Percentiles rank a stretch among this genome's conserved stretches.
These are phyloP conservation scores for Cryptomyrus ogoouensis DNA, from an alignment of 2,113 vertebrate species.

Conservation along the genomic window DNA sequence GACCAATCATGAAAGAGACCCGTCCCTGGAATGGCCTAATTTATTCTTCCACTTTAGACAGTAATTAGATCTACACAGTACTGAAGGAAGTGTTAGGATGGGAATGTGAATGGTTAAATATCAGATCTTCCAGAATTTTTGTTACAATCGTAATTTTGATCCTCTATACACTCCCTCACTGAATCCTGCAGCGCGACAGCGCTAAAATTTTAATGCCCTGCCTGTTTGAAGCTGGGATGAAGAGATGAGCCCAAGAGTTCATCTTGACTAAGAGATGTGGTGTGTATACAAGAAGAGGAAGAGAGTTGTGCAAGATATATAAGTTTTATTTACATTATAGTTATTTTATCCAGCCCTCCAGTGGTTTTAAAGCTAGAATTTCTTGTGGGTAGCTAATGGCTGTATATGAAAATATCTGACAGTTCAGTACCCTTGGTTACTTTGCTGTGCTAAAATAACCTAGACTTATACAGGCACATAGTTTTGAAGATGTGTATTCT, in stretches of 20 bases:
- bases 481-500: neutral
- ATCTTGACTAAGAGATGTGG: slow-evolving; percentile 16
- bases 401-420: slow-evolving; percentile 14
- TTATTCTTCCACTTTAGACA: slow-evolving; percentile 2
- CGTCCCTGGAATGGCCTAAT: neutral
- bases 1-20: slow-evolving; percentile 9
- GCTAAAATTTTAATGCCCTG: slow-evolving; percentile 26
- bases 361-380: neutral
- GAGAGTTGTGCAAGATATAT: neutral
- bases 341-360: slow-evolving; percentile 1
- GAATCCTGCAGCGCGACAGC: slow-evolving; percentile 25
- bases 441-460: slow-evolving; percentile 16
- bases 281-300: neutral
- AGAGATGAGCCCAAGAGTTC: slow-evolving; percentile 20
- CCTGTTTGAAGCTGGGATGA: slow-evolving; percentile 27
- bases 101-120: slow-evolving; percentile 3
- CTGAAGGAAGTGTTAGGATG: neutral
- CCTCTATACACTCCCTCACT: slow-evolving; percentile 4
- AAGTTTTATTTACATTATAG: slow-evolving; percentile 15
- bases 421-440: neutral
- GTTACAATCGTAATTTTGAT: slow-evolving; percentile 14
- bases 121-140: slow-evolving; percentile 11
- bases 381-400: slow-evolving; percentile 7
- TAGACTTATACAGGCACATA: neutral
- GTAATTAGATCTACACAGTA: neutral